Base-by-base conservation (phyloP, 2,113 vertebrate genomes). In the Sardina pilchardus region DNA sequence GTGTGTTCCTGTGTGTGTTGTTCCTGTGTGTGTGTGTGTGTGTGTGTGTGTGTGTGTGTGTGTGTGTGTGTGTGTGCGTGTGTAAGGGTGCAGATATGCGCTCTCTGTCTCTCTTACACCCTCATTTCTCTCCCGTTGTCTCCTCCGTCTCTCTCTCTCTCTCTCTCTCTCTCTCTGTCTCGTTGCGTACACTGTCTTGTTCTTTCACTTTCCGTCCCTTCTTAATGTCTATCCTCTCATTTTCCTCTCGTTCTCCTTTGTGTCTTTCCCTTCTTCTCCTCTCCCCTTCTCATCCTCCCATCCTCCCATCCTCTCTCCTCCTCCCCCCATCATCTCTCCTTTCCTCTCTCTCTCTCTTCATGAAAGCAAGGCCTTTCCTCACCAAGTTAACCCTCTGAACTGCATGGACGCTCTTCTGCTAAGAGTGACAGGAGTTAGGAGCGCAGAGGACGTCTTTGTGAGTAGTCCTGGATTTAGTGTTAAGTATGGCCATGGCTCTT, bases 31-130 rank as follows among this genome's bases (percentile, higher is more conserved):
- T 44, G 83, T 43, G 43, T 42, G 82, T 81, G 80, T 84, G 84
- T 78, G 59, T 34, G n/a, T n/a, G 47, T 84, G 42, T 71, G 36
- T 84, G 84, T 67, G 59, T 84, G 84, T 78, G 59, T 34, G n/a
- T n/a, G 47, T 84, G 42, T 71, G 36, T 71, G 17, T 26, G 39
- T 84, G 83, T 16, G 56, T 9, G 12, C 4, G 34, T 47, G 81
- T 45, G 19, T 81, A 47, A 53, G 14, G 17, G 50, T 53, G 21
- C 53, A 59, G 53, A 59, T 59, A 59, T 59, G 19, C 53, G 24
- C 53, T 59, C 21, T 59, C 53, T 78, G 0, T 34, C 12, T 78
- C 71, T 34, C 34, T 34, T 78, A 14, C 5, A 34, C 71, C 30
- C 71, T 34, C 26, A 30, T 78, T 78, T 34, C 71, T 59, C 45